Evolutionary conservation across 2,888 invertebrate species (phyloP).

Genomic region (Nesidiocoris tenuis): DNA sequence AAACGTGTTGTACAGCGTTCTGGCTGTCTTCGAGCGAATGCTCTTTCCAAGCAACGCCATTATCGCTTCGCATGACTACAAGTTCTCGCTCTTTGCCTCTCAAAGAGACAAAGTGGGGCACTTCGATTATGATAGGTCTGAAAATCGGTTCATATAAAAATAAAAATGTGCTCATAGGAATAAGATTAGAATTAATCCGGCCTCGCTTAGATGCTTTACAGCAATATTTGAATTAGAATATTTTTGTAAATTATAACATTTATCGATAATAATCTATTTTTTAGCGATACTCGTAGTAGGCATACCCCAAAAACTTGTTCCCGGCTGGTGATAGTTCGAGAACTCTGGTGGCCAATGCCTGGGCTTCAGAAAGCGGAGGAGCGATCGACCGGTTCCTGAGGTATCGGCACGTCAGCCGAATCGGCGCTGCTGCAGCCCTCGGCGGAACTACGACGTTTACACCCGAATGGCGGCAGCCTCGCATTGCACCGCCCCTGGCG

Average conservation of each 20-base stretch:
- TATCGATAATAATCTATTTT: too few species aligned
- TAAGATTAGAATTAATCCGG: too few species aligned
- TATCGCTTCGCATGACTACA: conserved; percentile 91
- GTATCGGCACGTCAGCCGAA: conserved; percentile 92
- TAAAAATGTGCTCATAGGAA: too few species aligned
- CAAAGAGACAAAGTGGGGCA: conserved; percentile 95
- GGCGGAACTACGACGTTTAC: conserved; percentile 96
- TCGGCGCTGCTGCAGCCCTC: conserved; percentile 90
- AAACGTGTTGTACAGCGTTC: conserved; percentile 84
- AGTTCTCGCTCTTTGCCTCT: conserved; percentile 94
- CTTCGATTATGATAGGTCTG: conserved; percentile 90
- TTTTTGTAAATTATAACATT: too few species aligned
- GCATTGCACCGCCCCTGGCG: conserved; percentile 98
- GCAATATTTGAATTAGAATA: too few species aligned
- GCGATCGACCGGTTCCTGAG: conserved; percentile 81
- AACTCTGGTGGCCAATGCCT: conserved; percentile 91
- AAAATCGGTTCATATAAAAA: too few species aligned
- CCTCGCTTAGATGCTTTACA: too few species aligned
- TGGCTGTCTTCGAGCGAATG: conserved; percentile 83
- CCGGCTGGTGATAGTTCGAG: conserved; percentile 94
- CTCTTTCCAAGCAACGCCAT: conserved; percentile 98
- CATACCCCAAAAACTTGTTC: conserved; percentile 92
- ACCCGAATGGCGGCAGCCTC: conserved; percentile 96
- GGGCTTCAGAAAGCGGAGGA: conserved; percentile 96
- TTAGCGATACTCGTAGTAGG: too few species aligned